A percentile compares a stretch with the other conserved stretches of the same genome.
Conservation (phyloP, 2,113 vertebrate species). For the Sturnira hondurensis region DNA sequence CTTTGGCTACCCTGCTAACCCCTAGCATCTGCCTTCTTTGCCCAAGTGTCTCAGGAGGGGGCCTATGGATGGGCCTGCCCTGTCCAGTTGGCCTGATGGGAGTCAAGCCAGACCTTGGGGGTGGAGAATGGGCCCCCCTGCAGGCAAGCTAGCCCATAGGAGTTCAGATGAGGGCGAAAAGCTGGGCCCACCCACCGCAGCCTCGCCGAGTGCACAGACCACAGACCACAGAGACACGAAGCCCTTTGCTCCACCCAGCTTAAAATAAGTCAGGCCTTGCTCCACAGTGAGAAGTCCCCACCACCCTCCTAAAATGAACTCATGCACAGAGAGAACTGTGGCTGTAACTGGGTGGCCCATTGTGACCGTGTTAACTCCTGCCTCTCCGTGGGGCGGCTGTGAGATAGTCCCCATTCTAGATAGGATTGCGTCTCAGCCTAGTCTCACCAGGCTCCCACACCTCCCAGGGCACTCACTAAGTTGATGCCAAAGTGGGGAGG, state of each 20-base stretch:
- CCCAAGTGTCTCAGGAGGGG: not conserved
- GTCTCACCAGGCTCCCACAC: not conserved
- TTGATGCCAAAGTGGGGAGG: not conserved
- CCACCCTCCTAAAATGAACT: not conserved
- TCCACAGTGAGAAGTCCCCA: slow-evolving; percentile 10
- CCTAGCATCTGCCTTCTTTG: not conserved
- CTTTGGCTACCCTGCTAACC: not conserved
- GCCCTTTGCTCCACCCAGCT: slow-evolving; percentile 25
- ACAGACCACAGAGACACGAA: not conserved
- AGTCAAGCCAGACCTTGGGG: not conserved
- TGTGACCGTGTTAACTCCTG: not conserved
- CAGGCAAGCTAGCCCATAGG: not conserved
- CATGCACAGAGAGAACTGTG: not conserved
- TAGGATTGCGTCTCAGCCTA: not conserved
- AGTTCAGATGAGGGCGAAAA: not conserved
- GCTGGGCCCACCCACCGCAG: not conserved
- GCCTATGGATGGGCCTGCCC: not conserved
- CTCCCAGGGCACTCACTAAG: not conserved
- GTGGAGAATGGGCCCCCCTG: not conserved
- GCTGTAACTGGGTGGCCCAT: not conserved
- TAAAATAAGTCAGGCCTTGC: slow-evolving; percentile 36
- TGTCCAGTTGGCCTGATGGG: not conserved
- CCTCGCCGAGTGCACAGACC: not conserved
- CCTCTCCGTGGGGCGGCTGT: not conserved
- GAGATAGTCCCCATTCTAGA: not conserved